Evolutionary conservation across 2,888 invertebrate genomes (phyloP).

Genomic region (Phorcus lineatus): DNA sequence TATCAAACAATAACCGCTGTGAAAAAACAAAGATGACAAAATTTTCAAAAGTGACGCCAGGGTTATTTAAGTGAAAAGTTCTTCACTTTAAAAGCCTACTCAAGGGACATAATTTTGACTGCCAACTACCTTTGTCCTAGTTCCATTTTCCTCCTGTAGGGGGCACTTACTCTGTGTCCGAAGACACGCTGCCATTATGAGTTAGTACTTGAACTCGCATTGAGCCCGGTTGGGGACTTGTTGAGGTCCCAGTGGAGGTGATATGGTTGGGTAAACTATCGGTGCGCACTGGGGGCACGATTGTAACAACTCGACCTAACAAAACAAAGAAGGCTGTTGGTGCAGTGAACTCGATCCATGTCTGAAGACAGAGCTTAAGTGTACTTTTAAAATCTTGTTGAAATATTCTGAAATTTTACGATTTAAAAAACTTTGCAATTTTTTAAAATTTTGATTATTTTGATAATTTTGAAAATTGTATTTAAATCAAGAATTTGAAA

Average conservation of each 20-base stretch:
- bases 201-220: constrained; percentile 69
- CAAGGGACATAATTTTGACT: constrained; percentile 8
- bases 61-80: too few relatives aligned
- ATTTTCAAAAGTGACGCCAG: not conserved
- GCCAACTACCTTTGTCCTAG: constrained; percentile 17
- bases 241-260: constrained; percentile 36
- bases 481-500: too few relatives aligned
- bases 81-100: not conserved
- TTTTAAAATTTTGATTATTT: too few relatives aligned
- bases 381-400: too few relatives aligned
- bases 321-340: constrained; percentile 17
- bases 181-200: constrained; percentile 72
- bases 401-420: too few relatives aligned
- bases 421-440: too few relatives aligned
- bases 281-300: constrained; percentile 62
- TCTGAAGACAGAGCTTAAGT: not conserved
- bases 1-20: not conserved
- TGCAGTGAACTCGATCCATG: not conserved
- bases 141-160: not conserved
- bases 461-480: too few relatives aligned
- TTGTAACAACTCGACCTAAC: constrained; percentile 45
- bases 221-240: constrained; percentile 34
- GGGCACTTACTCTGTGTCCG: constrained; percentile 60
- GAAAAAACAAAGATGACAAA: not conserved
- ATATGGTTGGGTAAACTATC: constrained; percentile 68